phyloP scores from a whole-genome alignment of 2,113 vertebrate genomes.

The Urocitellus parryii region DNA sequence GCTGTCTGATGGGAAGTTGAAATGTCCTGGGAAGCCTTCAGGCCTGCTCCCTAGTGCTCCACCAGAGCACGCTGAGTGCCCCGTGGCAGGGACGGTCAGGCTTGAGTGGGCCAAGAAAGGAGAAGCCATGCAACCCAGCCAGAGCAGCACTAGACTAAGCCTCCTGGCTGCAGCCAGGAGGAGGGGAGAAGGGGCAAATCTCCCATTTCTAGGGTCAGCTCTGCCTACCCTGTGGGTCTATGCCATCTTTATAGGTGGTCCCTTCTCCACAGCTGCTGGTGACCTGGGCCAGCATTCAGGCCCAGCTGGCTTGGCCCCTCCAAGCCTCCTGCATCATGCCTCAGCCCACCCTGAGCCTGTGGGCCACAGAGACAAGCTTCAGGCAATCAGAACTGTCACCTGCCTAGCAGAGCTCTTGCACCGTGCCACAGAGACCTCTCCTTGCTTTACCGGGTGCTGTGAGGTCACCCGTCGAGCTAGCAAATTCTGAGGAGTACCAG shows the following conservation, averaged over 20 bases:
- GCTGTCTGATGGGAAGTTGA: too few species aligned
- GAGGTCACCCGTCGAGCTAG: not conserved
- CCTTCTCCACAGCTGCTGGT: not conserved
- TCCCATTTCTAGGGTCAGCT: not conserved
- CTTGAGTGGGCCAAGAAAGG: too few species aligned
- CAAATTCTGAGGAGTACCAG: not conserved
- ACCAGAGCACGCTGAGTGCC: not conserved
- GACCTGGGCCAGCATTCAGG: rapidly evolving
- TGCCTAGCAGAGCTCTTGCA: not conserved
- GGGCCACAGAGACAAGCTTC: not conserved
- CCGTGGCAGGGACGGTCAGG: not conserved
- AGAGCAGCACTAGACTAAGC: too few species aligned
- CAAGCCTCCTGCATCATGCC: not conserved
- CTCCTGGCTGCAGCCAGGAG: too few species aligned
- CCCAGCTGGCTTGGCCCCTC: not conserved
- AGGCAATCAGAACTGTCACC: not conserved
- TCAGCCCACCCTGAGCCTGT: not conserved
- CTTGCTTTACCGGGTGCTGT: not conserved
- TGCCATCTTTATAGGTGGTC: not conserved
- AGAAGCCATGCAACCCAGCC: too few species aligned
- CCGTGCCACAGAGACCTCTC: rapidly evolving
- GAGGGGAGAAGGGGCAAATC: not conserved
- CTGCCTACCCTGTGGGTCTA: not conserved
- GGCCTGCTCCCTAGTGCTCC: not conserved
- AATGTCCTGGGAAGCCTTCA: too few species aligned